phyloP scores from a whole-genome alignment of 2,888 invertebrate species.

The Heliconius aoede region DNA sequence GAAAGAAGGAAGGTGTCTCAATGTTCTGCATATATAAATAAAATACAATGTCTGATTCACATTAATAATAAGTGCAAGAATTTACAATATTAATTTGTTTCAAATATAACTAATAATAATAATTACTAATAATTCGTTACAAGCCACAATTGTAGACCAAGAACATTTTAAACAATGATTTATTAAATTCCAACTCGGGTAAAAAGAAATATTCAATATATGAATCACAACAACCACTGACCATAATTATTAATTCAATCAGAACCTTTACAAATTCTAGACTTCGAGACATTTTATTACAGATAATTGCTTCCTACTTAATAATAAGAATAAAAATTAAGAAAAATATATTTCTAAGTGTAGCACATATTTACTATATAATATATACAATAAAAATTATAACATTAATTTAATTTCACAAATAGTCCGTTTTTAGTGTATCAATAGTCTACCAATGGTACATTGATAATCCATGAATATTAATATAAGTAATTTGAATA shows the following conservation, averaged over 20 bases:
- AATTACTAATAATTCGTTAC: not conserved
- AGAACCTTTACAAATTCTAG: not conserved
- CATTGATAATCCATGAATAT: not conserved
- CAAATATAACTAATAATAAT: not conserved
- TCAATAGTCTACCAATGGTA: too few relatives aligned
- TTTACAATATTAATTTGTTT: not conserved
- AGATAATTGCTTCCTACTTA: not conserved
- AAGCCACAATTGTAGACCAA: not conserved
- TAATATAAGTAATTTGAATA: too few relatives aligned
- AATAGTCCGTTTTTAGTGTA: not conserved
- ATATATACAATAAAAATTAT: not conserved
- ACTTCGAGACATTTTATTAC: not conserved
- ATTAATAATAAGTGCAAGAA: too few relatives aligned
- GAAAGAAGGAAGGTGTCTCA: too few relatives aligned
- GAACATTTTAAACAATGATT: not conserved
- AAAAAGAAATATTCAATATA: not conserved
- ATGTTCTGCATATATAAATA: not conserved
- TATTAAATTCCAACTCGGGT: not conserved
- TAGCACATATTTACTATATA: not conserved
- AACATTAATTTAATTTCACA: not conserved
- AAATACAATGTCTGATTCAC: too few relatives aligned
- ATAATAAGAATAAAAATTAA: not conserved
- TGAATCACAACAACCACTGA: slow-evolving; percentile 8
- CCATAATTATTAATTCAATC: not conserved
- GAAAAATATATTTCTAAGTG: not conserved